Evolutionary conservation across 2,888 invertebrate species (phyloP), one percentile per base, ranked within the genome.

Genomic region (Drosophila maculinotata): DNA sequence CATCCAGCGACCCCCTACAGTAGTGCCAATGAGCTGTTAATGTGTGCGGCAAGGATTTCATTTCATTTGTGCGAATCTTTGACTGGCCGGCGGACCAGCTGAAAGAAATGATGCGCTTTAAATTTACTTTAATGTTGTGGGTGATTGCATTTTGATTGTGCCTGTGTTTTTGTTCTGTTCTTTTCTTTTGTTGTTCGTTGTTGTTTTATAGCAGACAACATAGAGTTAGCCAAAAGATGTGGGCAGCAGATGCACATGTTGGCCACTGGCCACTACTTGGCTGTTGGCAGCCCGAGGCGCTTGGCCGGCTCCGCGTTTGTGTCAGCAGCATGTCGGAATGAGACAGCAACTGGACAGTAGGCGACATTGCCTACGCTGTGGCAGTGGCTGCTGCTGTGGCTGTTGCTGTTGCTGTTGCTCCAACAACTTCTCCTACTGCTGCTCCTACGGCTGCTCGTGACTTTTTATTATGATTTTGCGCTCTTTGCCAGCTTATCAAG

Each of bases 1-100:
- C 53, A 70, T 35, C 14, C 26, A 51, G 54, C 62, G 89, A 89
- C 90, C 90, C 89, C 90, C 89, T 82, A 81, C 84, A 73, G 89
- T 77, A 88, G 79, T 87, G 87, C 62, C 88, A 90, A 90, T 89
- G 90, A 87, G 89, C 89, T 89, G 89, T 88, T 90, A 89, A 89
- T 90, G 89, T 79, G 83, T 73, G 76, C 85, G 71, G 79, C 77
- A 87, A 76, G 85, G 76, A 84, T 83, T 88, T 80, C 88, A 72
- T 75, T 87, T 79, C 78, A 77, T 78, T 81, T 81, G 67, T 58
- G 59, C 53, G 52, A 64, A 51, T 68, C 68, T 49, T 35, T 17
- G 56, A 14, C 49, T 47, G 38, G n/a, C 15, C 12, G 8, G 28
- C 14, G 15, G 33, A 10, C 25, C 47, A 38, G 23, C 41, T 26